Evolutionary conservation across 2,797 vertebrate species (phyloP), one percentile per base, ranked within the genome.

Genomic region (Diglossa cyanea): DNA sequence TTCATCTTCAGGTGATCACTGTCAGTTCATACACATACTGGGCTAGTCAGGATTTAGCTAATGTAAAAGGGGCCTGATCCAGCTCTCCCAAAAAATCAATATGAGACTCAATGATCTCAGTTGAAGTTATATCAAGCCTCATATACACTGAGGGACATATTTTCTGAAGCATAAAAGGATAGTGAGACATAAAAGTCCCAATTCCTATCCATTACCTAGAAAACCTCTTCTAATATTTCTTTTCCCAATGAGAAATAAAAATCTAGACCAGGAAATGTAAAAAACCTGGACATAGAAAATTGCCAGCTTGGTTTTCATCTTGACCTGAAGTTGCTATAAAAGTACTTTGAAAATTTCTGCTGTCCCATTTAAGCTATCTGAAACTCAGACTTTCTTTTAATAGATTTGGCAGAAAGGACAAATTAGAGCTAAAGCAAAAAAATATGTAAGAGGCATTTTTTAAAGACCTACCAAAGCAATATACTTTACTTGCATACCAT

Each of bases 1-100:
- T 95, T 94, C 37, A 92, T 90, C 80, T 93, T 86, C 60, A 79
- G 44, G 40, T 85, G 74, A 74, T 74, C 55, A 19, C 71, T 79
- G 31, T 62, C 63, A 33, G 37, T 67, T 87, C 78, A 84, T 53
- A 73, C 62, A 62, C 19, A 11, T 37, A 40, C 33, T 61, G 30
- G 83, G 54, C 48, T 66, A 67, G 71, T 61, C 53, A 67, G 53
- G 63, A 76, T 92, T 86, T 86, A 60, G 71, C 21, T 88, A 74
- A 66, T n/a, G 20, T 73, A 72, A 84, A 18, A 53, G 28, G 26
- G 51, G 13, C 35, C 71, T 85, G 74, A 92, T 88, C 67, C 84
- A 91, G 17, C 13, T 90, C 67, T 88, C 48, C 42, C 25, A 53
- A 61, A 86, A 91, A 91, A 85, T 82, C 92, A 53, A 47, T 84